Evolutionary conservation across 1,140 invertebrate genomes (phyloP).

Genomic region (Drosophila bocqueti): DNA sequence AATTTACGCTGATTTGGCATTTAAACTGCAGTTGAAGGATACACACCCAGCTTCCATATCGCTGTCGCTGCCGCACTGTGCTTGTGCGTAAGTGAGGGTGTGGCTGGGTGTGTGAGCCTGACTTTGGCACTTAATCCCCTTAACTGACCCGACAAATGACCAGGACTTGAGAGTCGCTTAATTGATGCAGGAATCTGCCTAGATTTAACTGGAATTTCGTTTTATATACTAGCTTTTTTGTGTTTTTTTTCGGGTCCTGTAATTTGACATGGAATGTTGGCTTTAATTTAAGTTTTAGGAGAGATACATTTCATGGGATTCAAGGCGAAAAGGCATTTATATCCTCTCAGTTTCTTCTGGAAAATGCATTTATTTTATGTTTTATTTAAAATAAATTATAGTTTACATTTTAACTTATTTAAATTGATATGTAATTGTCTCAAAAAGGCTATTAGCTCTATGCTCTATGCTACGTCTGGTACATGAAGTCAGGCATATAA

Average conservation of each 20-base stretch:
- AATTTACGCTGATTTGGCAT: conserved; percentile 71
- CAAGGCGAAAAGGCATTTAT: neutral
- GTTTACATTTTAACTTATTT: neutral
- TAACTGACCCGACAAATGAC: conserved; percentile 28
- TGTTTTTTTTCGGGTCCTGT: neutral
- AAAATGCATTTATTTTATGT: neutral
- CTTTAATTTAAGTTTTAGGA: neutral
- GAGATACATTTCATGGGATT: neutral
- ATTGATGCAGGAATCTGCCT: neutral
- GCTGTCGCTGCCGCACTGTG: neutral
- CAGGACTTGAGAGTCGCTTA: conserved; percentile 3
- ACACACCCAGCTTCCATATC: conserved; percentile 15
- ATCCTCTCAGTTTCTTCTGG: too few species aligned
- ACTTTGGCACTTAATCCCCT: conserved; percentile 27
- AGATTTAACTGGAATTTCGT: neutral
- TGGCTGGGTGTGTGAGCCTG: conserved; percentile 8
- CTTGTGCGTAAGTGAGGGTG: conserved; percentile 6
- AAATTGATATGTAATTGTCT: neutral
- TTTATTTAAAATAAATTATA: neutral
- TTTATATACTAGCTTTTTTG: neutral
- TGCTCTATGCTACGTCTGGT: neutral
- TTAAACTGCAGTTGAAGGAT: conserved; percentile 74
- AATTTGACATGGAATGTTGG: neutral
- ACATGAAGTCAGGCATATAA: neutral
- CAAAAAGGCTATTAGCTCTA: neutral